Evolutionary conservation across 1,140 invertebrate species (phyloP).

Genomic region (Harlomillsia oculata): DNA sequence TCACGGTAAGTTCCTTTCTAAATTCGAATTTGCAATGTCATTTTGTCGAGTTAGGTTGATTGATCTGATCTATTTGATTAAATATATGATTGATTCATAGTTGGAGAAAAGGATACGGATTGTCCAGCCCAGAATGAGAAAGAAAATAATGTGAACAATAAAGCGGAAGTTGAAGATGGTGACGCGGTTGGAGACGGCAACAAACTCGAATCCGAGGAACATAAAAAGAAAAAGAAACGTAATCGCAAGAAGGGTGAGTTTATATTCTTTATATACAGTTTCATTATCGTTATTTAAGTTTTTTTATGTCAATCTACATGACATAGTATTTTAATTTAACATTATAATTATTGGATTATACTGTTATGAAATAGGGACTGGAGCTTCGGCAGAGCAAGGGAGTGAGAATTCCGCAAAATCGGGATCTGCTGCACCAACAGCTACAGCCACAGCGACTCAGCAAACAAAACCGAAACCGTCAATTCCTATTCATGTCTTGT

Average conservation of each 20-base stretch:
- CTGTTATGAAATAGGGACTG: no score
- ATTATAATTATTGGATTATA: no score
- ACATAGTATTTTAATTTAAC: no score
- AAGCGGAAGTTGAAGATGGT: conserved; percentile 35
- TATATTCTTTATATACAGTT: conserved; percentile 11
- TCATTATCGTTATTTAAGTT: conserved; percentile 14
- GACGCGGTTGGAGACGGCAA: conserved; percentile 24
- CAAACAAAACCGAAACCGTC: conserved; percentile 79
- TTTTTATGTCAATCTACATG: no score
- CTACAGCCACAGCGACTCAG: no score
- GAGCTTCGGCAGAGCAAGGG: no score
- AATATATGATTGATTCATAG: background rate
- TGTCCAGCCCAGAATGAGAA: background rate
- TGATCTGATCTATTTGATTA: no score
- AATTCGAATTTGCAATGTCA: background rate
- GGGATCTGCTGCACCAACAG: conserved; percentile 38
- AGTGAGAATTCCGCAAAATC: conserved; percentile 38
- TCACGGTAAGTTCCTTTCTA: background rate
- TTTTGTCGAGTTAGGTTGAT: no score
- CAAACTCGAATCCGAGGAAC: conserved; percentile 23
- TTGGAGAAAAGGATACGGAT: background rate
- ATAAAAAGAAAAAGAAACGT: conserved; percentile 42
- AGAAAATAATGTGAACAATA: conserved; percentile 16
- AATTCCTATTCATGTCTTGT: conserved; percentile 75
- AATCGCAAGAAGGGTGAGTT: conserved; percentile 44